phyloP scores from a whole-genome alignment of 2,113 vertebrate species.

The Symphodus melops region DNA sequence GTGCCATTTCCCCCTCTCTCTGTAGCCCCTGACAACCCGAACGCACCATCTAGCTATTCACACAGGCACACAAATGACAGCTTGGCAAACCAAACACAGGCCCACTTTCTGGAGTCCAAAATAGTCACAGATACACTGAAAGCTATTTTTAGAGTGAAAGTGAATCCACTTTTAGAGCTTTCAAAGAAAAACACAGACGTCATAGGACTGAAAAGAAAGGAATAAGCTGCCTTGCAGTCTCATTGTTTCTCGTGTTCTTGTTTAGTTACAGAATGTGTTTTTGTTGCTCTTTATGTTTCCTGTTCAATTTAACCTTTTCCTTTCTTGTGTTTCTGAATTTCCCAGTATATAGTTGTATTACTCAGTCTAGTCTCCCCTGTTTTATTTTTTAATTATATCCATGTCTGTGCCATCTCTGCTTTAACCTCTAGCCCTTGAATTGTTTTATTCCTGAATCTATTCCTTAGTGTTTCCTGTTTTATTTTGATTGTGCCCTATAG shows the following conservation, averaged over 20 bases:
- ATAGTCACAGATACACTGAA: constrained; percentile 27
- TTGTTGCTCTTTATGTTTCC: too few relatives aligned
- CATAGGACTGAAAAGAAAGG: constrained; percentile 3
- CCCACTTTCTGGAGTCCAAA: constrained; percentile 38
- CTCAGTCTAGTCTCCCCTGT: too few relatives aligned
- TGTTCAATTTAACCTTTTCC: too few relatives aligned
- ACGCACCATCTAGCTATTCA: constrained; percentile 42
- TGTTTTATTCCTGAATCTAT: too few relatives aligned
- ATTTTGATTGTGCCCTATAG: too few relatives aligned
- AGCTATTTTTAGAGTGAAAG: constrained; percentile 68
- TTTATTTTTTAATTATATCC: too few relatives aligned
- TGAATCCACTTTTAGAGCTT: constrained; percentile 36
- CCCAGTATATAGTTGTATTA: too few relatives aligned
- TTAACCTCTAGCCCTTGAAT: too few relatives aligned
- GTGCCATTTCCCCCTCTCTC: constrained; percentile 46
- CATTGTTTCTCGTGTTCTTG: constrained; percentile 1
- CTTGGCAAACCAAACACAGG: constrained; percentile 36
- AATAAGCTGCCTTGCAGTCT: not conserved
- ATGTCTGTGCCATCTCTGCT: too few relatives aligned
- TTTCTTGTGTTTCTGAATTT: too few relatives aligned
- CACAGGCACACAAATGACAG: not conserved
- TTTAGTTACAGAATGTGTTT: not conserved
- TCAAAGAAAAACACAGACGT: constrained; percentile 22
- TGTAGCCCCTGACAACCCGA: constrained; percentile 67
- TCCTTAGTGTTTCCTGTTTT: too few relatives aligned